Evolutionary conservation across 92 coral and sea anemone species (phyloP), one percentile per base, ranked within the genome.

Genomic region (Isaurus tuberculatus): DNA sequence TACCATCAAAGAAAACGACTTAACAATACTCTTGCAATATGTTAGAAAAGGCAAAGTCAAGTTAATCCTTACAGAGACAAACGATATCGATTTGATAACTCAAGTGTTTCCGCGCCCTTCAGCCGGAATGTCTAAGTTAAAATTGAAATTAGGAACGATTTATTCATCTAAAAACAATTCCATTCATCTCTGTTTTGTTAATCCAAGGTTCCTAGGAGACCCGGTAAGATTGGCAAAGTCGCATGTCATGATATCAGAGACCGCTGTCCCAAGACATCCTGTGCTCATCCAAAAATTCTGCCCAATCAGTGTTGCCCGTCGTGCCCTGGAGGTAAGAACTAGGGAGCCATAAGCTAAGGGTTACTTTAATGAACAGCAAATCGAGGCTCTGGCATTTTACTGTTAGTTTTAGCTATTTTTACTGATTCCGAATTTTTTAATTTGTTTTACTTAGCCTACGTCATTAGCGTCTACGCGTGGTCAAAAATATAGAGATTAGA

Each of bases 261-360:
- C 89, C 91, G 93, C 91, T 94, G 98, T 78, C 93, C 95, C 60
- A 79, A 83, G 84, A 88, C 98, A 72, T 89, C 98, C 42, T 94
- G 98, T 72, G 91, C 98, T 14, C 84, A 90, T 51, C 98, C 98
- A 17, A 86, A 63, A 79, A 46, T 70, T 58, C 70, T 72, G 68
- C 10, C 80, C 30, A 88, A 88, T n/a, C 88, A 89, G 4, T 94
- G 98, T 70, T 94, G 98, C 78, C 92, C 95, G n/a, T 75, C 89
- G 0, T 94, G 98, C 29, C 98, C 98, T 17, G 91, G 87, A 20
- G 98, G 98, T 94, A 48, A 72, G 34, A 22, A 16, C 19, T 20
- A 40, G 46, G 11, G 46, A 40, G n/a, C 46, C 7, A 40, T 40
- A 40, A 7, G 6, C 46, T n/a, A n/a, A n/a, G n/a, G n/a, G n/a